Percentiles rank a stretch among this genome's conserved stretches.
phyloP scores from a whole-genome alignment of 2,113 vertebrate species.

The Lynx canadensis region DNA sequence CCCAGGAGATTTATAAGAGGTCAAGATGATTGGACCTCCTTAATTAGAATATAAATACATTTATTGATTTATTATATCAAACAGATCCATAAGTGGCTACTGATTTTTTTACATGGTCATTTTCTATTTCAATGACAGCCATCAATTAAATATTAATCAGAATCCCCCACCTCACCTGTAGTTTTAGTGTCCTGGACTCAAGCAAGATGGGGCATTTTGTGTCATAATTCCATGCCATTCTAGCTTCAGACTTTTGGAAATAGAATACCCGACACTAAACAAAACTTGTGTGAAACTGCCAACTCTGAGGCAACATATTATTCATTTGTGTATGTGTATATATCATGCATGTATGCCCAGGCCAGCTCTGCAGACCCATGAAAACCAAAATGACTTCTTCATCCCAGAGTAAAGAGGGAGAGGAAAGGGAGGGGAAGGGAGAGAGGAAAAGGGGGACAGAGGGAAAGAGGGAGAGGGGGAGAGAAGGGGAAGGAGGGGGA shows the following conservation, averaged over 20 bases:
- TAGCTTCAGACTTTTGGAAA: not conserved
- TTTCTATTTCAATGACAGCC: slow-evolving; percentile 7
- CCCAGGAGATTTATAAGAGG: not conserved
- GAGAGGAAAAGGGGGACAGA: not conserved
- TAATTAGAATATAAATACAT: slow-evolving; percentile 71
- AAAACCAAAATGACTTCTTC: not conserved
- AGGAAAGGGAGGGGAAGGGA: not conserved
- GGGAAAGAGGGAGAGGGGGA: not conserved
- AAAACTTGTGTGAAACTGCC: not conserved
- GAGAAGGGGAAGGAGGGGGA: too few relatives aligned
- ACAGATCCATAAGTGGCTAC: slow-evolving; percentile 24
- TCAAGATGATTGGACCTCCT: slow-evolving; percentile 6
- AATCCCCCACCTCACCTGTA: not conserved
- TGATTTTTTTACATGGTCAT: slow-evolving; percentile 34
- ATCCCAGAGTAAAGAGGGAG: not conserved
- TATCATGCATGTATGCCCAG: not conserved
- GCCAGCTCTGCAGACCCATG: not conserved
- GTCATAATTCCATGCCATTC: not conserved
- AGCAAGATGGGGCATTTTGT: not conserved
- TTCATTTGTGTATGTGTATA: not conserved
- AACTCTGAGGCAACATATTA: not conserved
- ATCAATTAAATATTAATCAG: slow-evolving; percentile 30
- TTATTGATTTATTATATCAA: slow-evolving; percentile 49
- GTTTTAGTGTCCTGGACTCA: not conserved
- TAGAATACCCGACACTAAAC: not conserved